Evolutionary conservation across 2,113 vertebrate genomes (phyloP).

Genomic region (Rhagologus leucostigma): DNA sequence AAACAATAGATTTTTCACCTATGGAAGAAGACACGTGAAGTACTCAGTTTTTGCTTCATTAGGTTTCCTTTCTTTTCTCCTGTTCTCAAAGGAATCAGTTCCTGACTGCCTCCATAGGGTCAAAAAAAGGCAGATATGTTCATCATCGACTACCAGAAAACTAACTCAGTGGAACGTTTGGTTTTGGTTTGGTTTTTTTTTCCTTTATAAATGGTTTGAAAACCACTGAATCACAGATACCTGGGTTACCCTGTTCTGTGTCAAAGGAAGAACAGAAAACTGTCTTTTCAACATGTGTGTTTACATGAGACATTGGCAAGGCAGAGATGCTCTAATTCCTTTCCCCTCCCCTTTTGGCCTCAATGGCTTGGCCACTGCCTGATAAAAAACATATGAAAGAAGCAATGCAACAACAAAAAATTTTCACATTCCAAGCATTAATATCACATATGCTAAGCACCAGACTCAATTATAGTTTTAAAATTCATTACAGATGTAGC

Average conservation of each 20-base stretch:
- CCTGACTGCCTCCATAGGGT: not conserved
- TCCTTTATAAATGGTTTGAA: not conserved
- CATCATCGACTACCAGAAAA: not conserved
- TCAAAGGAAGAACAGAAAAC: not conserved
- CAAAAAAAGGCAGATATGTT: not conserved
- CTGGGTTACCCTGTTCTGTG: not conserved
- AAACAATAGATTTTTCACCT: not conserved
- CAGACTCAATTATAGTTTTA: slow-evolving; percentile 72
- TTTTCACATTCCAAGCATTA: slow-evolving; percentile 64
- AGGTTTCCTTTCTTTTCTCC: not conserved
- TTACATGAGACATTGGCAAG: not conserved
- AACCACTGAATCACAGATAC: not conserved
- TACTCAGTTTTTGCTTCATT: not conserved
- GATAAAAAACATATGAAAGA: slow-evolving; percentile 70
- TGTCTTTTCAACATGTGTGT: not conserved
- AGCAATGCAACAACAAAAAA: slow-evolving; percentile 61
- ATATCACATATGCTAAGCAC: slow-evolving; percentile 66
- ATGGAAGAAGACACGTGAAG: not conserved
- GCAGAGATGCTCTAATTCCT: not conserved
- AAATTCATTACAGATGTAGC: slow-evolving; percentile 75
- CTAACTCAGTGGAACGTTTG: not conserved
- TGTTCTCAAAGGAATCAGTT: not conserved
- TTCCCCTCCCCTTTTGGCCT: not conserved
- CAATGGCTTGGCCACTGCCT: slow-evolving; percentile 41
- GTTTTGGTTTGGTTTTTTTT: not conserved